A percentile compares a stretch with the other conserved stretches of the same genome.
phyloP scores from a whole-genome alignment of 2,797 vertebrate genomes.

The Alcedo quadribrachys region DNA sequence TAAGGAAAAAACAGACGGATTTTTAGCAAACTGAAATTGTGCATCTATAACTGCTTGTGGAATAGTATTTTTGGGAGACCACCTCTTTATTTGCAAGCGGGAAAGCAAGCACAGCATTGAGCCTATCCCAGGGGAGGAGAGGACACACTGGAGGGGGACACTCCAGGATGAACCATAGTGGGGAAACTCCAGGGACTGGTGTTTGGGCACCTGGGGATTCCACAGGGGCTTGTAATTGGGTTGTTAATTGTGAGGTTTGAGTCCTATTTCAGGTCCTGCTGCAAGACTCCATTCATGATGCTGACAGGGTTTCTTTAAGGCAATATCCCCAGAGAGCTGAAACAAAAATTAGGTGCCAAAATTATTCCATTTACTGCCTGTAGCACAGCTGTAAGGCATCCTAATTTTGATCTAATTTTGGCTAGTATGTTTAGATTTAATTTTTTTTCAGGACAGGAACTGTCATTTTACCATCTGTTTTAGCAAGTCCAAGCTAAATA shows the following conservation, averaged over 20 bases:
- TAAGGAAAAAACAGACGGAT: neutral
- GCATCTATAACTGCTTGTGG: neutral
- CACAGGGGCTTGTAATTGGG: neutral
- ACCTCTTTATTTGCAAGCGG: fast-evolving
- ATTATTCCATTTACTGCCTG: neutral
- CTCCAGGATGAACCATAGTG: fast-evolving
- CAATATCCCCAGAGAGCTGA: neutral
- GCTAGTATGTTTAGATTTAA: neutral
- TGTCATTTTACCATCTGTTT: neutral
- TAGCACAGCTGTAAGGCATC: neutral
- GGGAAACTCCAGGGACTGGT: neutral
- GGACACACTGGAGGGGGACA: fast-evolving
- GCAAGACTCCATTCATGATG: neutral
- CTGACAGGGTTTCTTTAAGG: neutral
- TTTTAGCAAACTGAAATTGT: neutral
- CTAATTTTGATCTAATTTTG: neutral
- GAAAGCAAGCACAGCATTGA: neutral
- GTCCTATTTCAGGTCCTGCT: neutral
- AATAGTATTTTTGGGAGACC: neutral
- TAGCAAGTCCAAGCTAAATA: neutral
- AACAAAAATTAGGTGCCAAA: neutral
- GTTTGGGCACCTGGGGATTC: neutral
- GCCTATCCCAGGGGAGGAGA: neutral
- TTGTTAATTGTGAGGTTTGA: neutral
- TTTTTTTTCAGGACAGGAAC: neutral